phyloP scores from a whole-genome alignment of 2,888 invertebrate species.

The Camponotus fellah region DNA sequence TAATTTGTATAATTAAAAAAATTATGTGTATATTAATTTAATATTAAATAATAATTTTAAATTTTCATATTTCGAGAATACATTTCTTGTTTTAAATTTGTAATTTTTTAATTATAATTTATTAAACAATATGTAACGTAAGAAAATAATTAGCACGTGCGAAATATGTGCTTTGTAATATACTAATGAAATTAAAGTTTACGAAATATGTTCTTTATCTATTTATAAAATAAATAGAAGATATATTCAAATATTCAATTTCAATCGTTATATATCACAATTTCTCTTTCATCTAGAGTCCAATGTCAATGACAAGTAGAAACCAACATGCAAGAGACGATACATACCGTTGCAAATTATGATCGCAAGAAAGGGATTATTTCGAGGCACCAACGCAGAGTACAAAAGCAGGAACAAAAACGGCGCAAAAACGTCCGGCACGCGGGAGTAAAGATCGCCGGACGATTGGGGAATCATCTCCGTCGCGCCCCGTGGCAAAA shows the following conservation, averaged over 20 bases:
- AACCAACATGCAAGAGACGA: constrained; percentile 1
- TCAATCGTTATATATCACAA: background rate
- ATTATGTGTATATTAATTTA: no score
- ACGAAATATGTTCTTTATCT: background rate
- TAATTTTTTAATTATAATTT: no score
- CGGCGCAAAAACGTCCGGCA: constrained; percentile 40
- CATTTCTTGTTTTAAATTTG: no score
- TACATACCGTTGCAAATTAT: constrained; percentile 44
- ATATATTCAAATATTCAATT: no score
- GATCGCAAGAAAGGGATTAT: constrained; percentile 28
- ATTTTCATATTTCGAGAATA: no score
- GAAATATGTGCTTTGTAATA: no score
- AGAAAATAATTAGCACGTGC: no score
- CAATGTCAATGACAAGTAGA: constrained; percentile 37
- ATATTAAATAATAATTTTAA: no score
- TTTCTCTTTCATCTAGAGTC: constrained; percentile 24
- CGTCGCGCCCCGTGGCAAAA: constrained; percentile 71
- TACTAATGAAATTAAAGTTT: background rate
- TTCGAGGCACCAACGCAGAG: constrained; percentile 13
- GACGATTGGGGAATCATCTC: constrained; percentile 60
- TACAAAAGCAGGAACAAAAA: constrained; percentile 26
- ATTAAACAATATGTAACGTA: no score
- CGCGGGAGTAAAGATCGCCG: constrained; percentile 46
- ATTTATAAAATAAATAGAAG: background rate
- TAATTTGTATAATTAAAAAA: no score